A percentile compares a stretch with the other conserved stretches of the same genome.
These are phyloP conservation scores for Drosophila melanocephala DNA, from an alignment of 2,888 invertebrate genomes.

Conservation along the genomic window DNA sequence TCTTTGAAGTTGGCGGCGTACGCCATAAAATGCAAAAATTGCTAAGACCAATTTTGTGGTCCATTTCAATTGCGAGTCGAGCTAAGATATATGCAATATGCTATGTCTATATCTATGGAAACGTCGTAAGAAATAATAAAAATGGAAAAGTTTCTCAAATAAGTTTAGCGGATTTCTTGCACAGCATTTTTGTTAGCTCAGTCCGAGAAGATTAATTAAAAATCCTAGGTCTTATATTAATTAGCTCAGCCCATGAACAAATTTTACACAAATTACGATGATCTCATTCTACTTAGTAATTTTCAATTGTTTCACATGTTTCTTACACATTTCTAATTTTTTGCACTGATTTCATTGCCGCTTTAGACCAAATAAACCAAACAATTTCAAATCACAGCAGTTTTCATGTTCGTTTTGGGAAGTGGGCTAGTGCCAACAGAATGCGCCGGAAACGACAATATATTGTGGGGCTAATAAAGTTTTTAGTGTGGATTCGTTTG, in stretches of 20 bases:
- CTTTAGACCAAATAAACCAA: slow-evolving; percentile 31
- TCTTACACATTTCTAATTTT: slow-evolving; percentile 12
- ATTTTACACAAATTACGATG: slow-evolving; percentile 30
- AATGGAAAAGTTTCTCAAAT: background rate
- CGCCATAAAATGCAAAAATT: slow-evolving; percentile 50
- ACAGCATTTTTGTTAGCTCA: slow-evolving; percentile 28
- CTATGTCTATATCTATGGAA: background rate
- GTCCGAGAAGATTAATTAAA: slow-evolving; percentile 22
- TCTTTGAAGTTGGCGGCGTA: slow-evolving; percentile 72
- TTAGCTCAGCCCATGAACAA: slow-evolving; percentile 22
- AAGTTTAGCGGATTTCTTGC: slow-evolving; percentile 23
- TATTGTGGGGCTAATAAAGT: slow-evolving; percentile 13
- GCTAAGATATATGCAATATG: slow-evolving; percentile 21
- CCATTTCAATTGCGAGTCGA: slow-evolving; percentile 63
- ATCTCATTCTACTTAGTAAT: slow-evolving; percentile 32
- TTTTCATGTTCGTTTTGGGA: slow-evolving; percentile 26
- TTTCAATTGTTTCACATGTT: slow-evolving; percentile 16
- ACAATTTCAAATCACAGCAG: slow-evolving; percentile 42
- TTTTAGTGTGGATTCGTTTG: background rate
- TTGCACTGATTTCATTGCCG: slow-evolving; percentile 63
- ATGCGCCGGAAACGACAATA: slow-evolving; percentile 44
- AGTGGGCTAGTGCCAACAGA: slow-evolving; percentile 43
- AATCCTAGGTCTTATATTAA: slow-evolving; percentile 28
- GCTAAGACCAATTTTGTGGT: slow-evolving; percentile 51
- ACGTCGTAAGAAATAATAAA: background rate